phyloP scores from a whole-genome alignment of 2,888 invertebrate species.

The Hydraecia micacea region DNA sequence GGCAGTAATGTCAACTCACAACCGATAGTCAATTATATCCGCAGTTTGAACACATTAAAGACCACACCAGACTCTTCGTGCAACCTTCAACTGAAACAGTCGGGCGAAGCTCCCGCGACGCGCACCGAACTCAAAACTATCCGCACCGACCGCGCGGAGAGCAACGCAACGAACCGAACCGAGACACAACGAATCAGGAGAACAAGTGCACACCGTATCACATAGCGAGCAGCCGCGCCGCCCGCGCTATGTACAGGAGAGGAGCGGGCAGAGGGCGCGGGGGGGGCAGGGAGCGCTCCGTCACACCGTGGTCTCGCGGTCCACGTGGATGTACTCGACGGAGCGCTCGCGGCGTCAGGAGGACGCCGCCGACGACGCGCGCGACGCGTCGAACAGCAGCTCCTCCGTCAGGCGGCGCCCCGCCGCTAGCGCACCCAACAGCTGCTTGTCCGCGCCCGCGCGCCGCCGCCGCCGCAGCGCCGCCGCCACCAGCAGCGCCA shows the following conservation, averaged over 20 bases:
- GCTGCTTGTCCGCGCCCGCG: slow-evolving; percentile 90
- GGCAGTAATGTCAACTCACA: slow-evolving; percentile 44
- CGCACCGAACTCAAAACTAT: slow-evolving; percentile 25
- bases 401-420: slow-evolving; percentile 93
- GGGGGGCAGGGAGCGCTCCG: slow-evolving; percentile 77
- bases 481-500: slow-evolving; percentile 82
- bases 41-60: slow-evolving; percentile 4
- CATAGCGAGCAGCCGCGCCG: slow-evolving; percentile 50
- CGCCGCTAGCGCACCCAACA: slow-evolving; percentile 91
- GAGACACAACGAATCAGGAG: slow-evolving; percentile 60
- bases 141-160: slow-evolving; percentile 31
- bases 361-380: slow-evolving; percentile 89
- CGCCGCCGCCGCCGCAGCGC: slow-evolving; percentile 89
- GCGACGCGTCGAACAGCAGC: slow-evolving; percentile 91
- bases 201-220: slow-evolving; percentile 66
- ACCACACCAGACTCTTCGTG: slow-evolving; percentile 10
- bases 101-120: slow-evolving; percentile 13
- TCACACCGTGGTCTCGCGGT: slow-evolving; percentile 98
- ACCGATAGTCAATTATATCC: slow-evolving; percentile 29
- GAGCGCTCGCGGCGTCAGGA: slow-evolving; percentile 97
- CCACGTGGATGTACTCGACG: slow-evolving; percentile 98
- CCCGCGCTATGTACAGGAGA: slow-evolving; percentile 48
- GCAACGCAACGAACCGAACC: slow-evolving; percentile 46
- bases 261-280: slow-evolving; percentile 53
- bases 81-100: slow-evolving; percentile 20